Evolutionary conservation across 2,888 invertebrate species (phyloP).

Genomic region (Pecten maximus): DNA sequence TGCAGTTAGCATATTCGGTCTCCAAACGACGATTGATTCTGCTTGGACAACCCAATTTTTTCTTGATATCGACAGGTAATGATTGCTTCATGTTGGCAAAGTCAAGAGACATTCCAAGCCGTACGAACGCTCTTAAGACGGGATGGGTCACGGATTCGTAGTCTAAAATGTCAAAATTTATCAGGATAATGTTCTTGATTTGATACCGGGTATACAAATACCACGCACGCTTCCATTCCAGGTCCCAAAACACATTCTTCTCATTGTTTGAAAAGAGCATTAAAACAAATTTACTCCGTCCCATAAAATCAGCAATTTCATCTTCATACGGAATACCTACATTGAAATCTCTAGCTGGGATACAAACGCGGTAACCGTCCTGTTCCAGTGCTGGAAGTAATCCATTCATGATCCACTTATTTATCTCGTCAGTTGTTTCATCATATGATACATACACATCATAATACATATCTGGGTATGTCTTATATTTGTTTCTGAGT

Average conservation of each 20-base stretch:
- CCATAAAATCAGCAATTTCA: neutral
- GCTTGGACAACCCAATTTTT: neutral
- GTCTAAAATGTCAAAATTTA: neutral
- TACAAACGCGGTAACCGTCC: neutral
- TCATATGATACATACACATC: neutral
- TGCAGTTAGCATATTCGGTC: neutral
- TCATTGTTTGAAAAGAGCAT: neutral
- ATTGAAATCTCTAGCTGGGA: neutral
- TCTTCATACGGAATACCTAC: neutral
- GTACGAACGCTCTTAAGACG: neutral
- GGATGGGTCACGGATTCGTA: neutral
- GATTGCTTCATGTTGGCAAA: neutral
- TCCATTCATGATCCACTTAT: neutral
- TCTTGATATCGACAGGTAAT: neutral
- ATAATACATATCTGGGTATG: neutral
- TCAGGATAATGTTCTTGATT: neutral
- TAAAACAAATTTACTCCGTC: neutral
- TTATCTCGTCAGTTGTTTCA: neutral
- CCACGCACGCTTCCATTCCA: neutral
- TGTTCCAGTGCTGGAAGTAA: neutral
- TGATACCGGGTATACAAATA: neutral
- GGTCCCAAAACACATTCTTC: neutral
- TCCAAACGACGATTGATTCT: neutral
- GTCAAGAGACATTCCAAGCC: neutral
- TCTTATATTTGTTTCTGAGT: neutral